These are phyloP conservation scores for Emydocephalus ijimae DNA, from an alignment of 2,113 vertebrate genomes.

Conservation along the genomic window DNA sequence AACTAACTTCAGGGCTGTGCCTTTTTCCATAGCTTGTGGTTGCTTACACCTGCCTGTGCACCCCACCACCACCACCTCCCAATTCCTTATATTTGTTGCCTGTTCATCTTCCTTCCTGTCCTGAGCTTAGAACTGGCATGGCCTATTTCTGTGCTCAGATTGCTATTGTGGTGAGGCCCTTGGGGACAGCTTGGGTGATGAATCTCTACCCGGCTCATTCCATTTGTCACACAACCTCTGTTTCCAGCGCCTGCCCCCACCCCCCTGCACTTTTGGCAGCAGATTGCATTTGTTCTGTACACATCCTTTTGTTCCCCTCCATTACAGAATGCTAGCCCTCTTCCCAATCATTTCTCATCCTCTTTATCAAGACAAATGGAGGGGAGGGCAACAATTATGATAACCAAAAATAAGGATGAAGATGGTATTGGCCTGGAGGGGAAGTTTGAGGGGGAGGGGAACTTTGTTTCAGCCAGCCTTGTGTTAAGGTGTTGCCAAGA, in stretches of 20 bases:
- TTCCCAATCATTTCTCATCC: neutral
- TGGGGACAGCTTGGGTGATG: conserved; percentile 21
- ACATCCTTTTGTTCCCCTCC: conserved; percentile 18
- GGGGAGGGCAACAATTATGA: neutral
- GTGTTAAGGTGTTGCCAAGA: neutral
- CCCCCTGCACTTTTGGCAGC: neutral
- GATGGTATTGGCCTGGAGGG: neutral
- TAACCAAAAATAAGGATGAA: neutral
- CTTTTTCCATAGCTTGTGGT: neutral
- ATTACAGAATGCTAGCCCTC: neutral
- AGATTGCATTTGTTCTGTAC: neutral
- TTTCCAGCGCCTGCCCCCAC: conserved; percentile 8
- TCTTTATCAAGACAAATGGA: neutral
- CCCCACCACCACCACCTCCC: too few relatives aligned
- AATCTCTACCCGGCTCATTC: neutral
- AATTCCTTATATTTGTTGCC: neutral
- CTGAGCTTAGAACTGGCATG: neutral
- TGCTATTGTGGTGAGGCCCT: neutral
- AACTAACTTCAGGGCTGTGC: neutral
- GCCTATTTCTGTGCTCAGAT: neutral
- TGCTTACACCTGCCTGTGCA: neutral
- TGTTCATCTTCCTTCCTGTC: neutral
- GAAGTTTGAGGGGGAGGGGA: neutral
- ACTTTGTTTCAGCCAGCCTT: neutral
- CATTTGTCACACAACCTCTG: neutral